Conservation (phyloP, 2,113 vertebrate genomes). For the Brienomyrus brachyistius region DNA sequence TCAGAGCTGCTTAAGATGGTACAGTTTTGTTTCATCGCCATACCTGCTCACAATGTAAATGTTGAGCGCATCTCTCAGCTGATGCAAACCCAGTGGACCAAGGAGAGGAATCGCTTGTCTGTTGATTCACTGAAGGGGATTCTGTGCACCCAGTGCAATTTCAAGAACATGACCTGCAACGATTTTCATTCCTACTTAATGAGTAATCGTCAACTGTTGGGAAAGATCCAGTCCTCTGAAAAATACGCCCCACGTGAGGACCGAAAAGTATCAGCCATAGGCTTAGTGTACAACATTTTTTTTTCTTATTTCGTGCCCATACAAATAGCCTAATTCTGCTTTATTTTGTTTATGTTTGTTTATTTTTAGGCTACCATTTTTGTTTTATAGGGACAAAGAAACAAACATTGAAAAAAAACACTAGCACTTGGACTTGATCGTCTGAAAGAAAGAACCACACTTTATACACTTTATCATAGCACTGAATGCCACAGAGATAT, state of each 20-base stretch:
- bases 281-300: no score
- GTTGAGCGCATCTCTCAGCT: conserved; percentile 21
- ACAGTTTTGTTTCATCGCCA: conserved; percentile 21
- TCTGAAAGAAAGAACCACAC: no score
- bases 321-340: no score
- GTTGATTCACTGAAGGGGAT: conserved; percentile 24
- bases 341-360: no score
- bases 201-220: neutral
- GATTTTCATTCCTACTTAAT: conserved; percentile 27
- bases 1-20: conserved; percentile 26
- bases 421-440: no score
- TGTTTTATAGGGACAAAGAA: no score
- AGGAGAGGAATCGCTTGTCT: conserved; percentile 20
- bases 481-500: no score
- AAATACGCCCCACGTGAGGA: neutral
- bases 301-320: no score
- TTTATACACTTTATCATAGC: no score
- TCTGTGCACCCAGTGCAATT: conserved; percentile 26
- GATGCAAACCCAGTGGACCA: conserved; percentile 29
- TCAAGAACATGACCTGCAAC: conserved; percentile 18
- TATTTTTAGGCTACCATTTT: no score
- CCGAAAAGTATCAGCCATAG: no score
- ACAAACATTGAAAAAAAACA: no score
- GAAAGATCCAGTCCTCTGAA: conserved; percentile 12
- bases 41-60: conserved; percentile 30